Conservation (phyloP, 2,113 vertebrate species). For the Tricholaema leucomelas region DNA sequence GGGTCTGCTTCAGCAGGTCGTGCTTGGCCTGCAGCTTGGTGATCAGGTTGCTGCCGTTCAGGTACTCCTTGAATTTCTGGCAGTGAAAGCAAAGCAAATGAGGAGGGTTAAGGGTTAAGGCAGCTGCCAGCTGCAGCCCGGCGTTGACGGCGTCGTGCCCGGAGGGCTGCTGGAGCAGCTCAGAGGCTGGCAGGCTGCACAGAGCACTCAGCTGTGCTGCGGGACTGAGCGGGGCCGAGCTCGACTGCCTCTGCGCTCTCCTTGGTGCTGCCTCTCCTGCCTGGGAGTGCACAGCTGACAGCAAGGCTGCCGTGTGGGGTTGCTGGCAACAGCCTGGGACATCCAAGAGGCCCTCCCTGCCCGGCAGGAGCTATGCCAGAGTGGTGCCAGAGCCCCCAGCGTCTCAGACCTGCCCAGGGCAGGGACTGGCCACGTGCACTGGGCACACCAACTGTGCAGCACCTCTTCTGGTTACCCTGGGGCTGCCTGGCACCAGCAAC, state of each 20-base stretch:
- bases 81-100: slow-evolving; percentile 34
- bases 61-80: slow-evolving; percentile 97
- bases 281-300: background rate
- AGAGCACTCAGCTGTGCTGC: background rate
- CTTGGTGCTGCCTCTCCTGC: background rate
- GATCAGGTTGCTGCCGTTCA: slow-evolving; percentile 98
- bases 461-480: background rate
- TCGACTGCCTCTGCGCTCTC: background rate
- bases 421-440: background rate
- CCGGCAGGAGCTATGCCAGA: background rate
- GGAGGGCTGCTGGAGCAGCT: background rate
- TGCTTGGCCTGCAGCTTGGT: slow-evolving; percentile 98
- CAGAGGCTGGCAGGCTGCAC: background rate
- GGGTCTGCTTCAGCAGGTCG: slow-evolving; percentile 94
- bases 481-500: background rate
- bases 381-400: background rate
- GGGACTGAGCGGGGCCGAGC: background rate
- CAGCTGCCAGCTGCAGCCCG: background rate
- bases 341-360: background rate
- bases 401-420: background rate
- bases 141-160: fast-evolving
- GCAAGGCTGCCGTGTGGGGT: slow-evolving; percentile 18
- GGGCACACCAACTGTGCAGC: background rate
- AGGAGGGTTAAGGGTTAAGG: background rate
- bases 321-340: background rate